Evolutionary conservation across 2,888 invertebrate genomes (phyloP).

Genomic region (Hyposoter dolosus): DNA sequence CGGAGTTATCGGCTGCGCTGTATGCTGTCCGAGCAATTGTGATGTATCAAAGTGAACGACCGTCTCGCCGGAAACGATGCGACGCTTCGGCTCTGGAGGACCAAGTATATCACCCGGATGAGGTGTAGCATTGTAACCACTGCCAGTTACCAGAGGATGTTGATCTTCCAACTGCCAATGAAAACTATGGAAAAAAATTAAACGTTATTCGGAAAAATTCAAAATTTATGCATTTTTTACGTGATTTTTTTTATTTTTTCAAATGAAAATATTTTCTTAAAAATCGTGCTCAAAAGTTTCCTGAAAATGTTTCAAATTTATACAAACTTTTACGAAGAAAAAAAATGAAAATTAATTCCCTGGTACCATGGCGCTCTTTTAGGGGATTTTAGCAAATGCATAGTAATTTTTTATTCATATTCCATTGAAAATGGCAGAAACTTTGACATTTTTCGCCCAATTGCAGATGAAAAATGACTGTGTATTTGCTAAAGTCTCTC

Average conservation of each 20-base stretch:
- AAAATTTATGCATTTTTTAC: background rate
- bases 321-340: too few species aligned
- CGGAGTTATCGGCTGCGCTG: conserved; percentile 79
- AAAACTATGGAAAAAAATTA: conserved; percentile 72
- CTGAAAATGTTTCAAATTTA: too few species aligned
- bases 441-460: too few species aligned
- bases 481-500: too few species aligned
- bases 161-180: conserved; percentile 82
- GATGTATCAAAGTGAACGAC: conserved; percentile 82
- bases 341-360: too few species aligned
- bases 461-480: too few species aligned
- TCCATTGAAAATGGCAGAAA: too few species aligned
- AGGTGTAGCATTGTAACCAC: conserved; percentile 79
- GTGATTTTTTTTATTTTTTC: background rate
- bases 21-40: conserved; percentile 81
- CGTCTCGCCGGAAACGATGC: conserved; percentile 81
- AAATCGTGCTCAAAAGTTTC: too few species aligned
- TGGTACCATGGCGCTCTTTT: too few species aligned
- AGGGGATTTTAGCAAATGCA: too few species aligned
- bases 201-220: background rate
- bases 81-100: conserved; percentile 82
- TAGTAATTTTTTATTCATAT: too few species aligned
- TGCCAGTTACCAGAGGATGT: conserved; percentile 78
- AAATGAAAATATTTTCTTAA: background rate
- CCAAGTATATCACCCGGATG: conserved; percentile 81